Evolutionary conservation across 2,888 invertebrate genomes (phyloP), one percentile per base, ranked within the genome.

Genomic region (Pardosa pseudoannulata): DNA sequence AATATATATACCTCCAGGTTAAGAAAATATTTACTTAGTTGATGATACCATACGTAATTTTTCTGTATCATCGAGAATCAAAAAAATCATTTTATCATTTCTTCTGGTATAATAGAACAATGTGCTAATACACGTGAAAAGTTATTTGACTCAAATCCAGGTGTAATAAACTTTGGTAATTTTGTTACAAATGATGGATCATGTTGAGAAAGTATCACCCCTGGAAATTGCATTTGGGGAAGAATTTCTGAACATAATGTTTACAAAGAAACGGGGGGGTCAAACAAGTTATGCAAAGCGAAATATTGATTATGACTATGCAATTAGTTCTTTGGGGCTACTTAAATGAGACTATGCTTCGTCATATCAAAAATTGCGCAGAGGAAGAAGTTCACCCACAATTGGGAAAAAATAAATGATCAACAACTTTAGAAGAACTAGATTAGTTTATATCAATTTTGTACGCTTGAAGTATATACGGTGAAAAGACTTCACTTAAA

Each of bases 211-310:
- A 56, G 3, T 16, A 56, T 56, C 56, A 7, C 56, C 13, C 13
- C 56, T 7, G 56, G 56, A 56, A 56, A 16, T 16, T 7, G 23
- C 13, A 56, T 23, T 56, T 23, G 56, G 3, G 56, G 16, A 56
- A 56, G 56, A 56, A 56, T 56, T 56, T 3, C 56, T 56, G 16
- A 56, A 56, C 16, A 56, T 16, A 56, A 56, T 56, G 56, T 56
- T 7, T 7, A 6, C 3, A 56, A 56, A 16, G 56, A 7, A 56
- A 16, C 56, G 3, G 3, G 56, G 5, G 16, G 56, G n/a, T 13
- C 56, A 5, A 7, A 56, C 56, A 5, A 5, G 6, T 56, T 56
- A 56, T 13, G 56, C 56, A 23, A 56, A 56, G 56, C 16, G 56
- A 56, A 56, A 16, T 23, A 56, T 56, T 56, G 56, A 56, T 3